A percentile compares a stretch with the other conserved stretches of the same genome.
Conservation (phyloP, 2,888 invertebrate genomes). For the Agrochola macilenta region DNA sequence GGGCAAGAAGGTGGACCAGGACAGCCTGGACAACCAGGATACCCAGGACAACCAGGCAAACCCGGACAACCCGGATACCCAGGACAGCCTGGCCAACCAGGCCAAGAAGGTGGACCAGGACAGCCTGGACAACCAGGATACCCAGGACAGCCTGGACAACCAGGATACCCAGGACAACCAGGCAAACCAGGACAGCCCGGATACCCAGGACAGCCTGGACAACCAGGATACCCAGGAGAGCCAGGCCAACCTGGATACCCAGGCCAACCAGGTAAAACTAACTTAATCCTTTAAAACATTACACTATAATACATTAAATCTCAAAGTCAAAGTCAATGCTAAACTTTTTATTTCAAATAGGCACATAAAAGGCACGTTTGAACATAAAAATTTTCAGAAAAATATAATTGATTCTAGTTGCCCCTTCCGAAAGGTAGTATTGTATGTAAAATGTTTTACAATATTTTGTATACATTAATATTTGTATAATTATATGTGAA, state of each 20-base stretch:
- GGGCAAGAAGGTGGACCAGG: conserved; percentile 17
- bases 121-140: background rate
- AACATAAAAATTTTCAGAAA: no score
- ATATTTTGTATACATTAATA: no score
- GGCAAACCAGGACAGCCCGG: conserved; percentile 65
- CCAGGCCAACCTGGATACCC: conserved; percentile 4
- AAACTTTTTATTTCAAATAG: background rate
- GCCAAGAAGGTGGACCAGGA: conserved; percentile 19
- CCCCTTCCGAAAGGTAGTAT: no score
- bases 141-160: background rate
- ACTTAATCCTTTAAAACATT: background rate
- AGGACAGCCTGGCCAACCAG: conserved; percentile 24
- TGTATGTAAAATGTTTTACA: no score
- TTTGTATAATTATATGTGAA: no score
- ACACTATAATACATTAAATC: background rate
- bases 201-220: conserved; percentile 58
- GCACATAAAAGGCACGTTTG: no score
- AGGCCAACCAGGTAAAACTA: conserved; percentile 8
- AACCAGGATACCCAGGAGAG: background rate
- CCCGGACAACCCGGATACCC: background rate
- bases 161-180: conserved; percentile 25
- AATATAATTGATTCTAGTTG: no score
- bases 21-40: conserved; percentile 22
- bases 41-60: conserved; percentile 3
- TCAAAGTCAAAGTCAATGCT: background rate